Evolutionary conservation across 2,888 invertebrate species (phyloP), one percentile per base, ranked within the genome.

Genomic region (Sinohyriopsis cumingii): DNA sequence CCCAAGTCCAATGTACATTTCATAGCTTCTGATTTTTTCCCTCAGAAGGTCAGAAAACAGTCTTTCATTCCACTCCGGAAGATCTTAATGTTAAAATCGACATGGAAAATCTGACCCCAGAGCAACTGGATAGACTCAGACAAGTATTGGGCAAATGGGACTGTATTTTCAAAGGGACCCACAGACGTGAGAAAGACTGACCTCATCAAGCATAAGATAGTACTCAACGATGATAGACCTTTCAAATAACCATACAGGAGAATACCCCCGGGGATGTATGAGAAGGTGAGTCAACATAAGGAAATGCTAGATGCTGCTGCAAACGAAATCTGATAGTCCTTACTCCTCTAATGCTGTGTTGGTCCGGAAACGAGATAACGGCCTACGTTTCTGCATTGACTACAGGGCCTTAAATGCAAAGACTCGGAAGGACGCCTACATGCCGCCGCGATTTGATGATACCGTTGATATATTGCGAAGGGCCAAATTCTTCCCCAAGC

Each of bases 331-430:
- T 25, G 15, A 65, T n/a, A 68, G 71, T 59, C 68, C 68, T 5
- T 72, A 9, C 33, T 65, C 63, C 18, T 71, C 65, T 20, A 68
- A 64, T 28, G 65, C 71, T 28, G 71, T 72, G 22, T 33, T 71
- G 5, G 71, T 73, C 12, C 63, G 63, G 45, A 67, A 68, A 53
- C 63, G 56, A 61, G 71, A 73, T 63, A 59, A 33, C 19, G 25
- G 15, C 19, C 60, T 72, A 6, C 19, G 67, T 19, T 66, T 73
- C 63, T 72, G 67, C 60, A 65, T 74, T n/a, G 68, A 74, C 59
- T 67, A 33, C 54, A 20, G 63, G 12, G 19, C 53, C 25, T 54
- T 74, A 45, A 74, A 74, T 59, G 20, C 24, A 54, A 22, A 28
- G 25, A 71, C 73, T 15, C 25, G 20, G 15, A 22, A 61, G 5